Conservation (phyloP, 2,888 invertebrate genomes). For the Carcina quercana region DNA sequence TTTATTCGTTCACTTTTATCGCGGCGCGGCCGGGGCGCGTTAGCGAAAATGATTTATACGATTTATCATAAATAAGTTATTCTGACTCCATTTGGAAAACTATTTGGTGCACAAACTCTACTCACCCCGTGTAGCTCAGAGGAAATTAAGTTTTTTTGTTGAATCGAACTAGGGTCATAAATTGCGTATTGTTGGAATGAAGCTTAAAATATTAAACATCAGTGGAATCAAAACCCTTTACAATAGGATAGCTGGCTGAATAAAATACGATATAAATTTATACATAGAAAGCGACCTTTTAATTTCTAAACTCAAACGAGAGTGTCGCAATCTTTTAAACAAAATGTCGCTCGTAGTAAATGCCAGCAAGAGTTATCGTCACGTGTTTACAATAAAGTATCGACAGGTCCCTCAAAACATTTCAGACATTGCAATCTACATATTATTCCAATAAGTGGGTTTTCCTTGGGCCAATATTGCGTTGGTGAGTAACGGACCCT, state of each 20-base stretch:
- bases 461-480: slow-evolving; percentile 60
- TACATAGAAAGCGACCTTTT: too few species aligned
- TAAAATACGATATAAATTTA: too few species aligned
- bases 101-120: slow-evolving; percentile 29
- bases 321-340: neutral
- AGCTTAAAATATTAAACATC: too few species aligned
- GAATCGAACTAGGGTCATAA: slow-evolving; percentile 5
- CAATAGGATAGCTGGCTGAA: too few species aligned
- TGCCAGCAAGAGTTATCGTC: slow-evolving; percentile 38
- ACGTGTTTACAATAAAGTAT: slow-evolving; percentile 42
- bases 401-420: slow-evolving; percentile 48
- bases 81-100: slow-evolving; percentile 53
- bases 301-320: neutral
- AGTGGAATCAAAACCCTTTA: too few species aligned
- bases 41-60: slow-evolving; percentile 70
- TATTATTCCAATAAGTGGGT: slow-evolving; percentile 73
- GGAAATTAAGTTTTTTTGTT: slow-evolving; percentile 26
- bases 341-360: neutral
- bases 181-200: too few species aligned
- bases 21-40: slow-evolving; percentile 44
- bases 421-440: slow-evolving; percentile 69
- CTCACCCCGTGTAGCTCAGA: slow-evolving; percentile 25
- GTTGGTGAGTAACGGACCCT: slow-evolving; percentile 42
- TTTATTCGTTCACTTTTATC: slow-evolving; percentile 70
- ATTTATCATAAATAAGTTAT: slow-evolving; percentile 72